Evolutionary conservation across 2,113 vertebrate genomes (phyloP).

Genomic region (Myiozetetes cayanensis): DNA sequence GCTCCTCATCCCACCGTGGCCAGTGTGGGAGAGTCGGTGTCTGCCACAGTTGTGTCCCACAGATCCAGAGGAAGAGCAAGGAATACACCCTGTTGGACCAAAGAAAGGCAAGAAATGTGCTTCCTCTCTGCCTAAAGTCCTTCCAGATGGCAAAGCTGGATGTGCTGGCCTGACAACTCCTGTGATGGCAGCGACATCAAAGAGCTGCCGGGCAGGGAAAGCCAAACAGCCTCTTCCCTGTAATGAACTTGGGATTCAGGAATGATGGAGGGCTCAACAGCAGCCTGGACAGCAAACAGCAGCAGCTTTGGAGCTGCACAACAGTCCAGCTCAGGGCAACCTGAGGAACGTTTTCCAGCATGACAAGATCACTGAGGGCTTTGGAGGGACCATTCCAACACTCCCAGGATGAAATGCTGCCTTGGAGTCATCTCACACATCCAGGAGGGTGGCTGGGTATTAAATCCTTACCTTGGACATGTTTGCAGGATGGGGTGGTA

Average conservation of each 20-base stretch:
- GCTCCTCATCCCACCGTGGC: background rate
- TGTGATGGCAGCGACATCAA: slow-evolving; percentile 35
- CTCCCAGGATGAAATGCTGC: background rate
- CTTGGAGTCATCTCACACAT: background rate
- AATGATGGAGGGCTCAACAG: background rate
- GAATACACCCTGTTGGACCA: background rate
- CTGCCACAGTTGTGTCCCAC: background rate
- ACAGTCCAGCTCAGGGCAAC: background rate
- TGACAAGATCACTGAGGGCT: background rate
- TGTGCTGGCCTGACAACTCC: slow-evolving; percentile 21
- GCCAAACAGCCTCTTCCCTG: background rate
- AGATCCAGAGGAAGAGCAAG: background rate
- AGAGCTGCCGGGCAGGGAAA: background rate
- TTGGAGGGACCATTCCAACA: background rate
- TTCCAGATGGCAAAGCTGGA: slow-evolving; percentile 43
- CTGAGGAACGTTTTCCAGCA: background rate
- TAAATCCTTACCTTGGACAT: background rate
- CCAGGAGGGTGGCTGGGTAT: background rate
- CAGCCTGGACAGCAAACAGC: background rate
- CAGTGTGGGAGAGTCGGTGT: background rate
- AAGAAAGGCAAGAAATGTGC: slow-evolving; percentile 18
- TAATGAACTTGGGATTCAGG: slow-evolving; percentile 20
- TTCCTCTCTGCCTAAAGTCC: slow-evolving; percentile 11
- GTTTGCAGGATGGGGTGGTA: background rate
- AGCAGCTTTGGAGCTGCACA: background rate